Evolutionary conservation across 92 coral and sea anemone species (phyloP).

Genomic region (Pocillopora meandrina): DNA sequence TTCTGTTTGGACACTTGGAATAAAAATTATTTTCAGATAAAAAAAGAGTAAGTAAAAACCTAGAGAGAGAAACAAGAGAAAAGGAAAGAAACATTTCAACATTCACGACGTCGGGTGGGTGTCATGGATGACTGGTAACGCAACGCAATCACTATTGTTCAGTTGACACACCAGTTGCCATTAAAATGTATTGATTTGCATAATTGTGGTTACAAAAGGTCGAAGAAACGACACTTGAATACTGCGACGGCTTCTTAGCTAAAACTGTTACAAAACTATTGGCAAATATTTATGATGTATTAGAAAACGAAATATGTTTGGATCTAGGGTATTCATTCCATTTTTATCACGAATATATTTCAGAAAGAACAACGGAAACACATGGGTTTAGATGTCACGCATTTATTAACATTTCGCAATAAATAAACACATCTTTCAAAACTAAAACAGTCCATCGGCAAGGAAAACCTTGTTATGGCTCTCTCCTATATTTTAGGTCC

Average conservation of each 20-base stretch:
- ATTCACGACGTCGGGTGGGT: too few species aligned
- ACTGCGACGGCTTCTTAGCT: not conserved
- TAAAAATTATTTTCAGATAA: not conserved
- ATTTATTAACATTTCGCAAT: not conserved
- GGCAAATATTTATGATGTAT: too few species aligned
- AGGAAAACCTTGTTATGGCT: too few species aligned
- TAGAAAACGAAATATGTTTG: too few species aligned
- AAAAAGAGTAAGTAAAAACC: not conserved
- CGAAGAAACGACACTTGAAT: not conserved
- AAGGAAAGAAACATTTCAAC: too few species aligned
- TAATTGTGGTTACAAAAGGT: constrained; percentile 7
- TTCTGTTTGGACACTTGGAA: too few species aligned
- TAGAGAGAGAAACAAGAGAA: too few species aligned
- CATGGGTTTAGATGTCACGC: not conserved
- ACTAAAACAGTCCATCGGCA: not conserved
- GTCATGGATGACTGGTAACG: constrained; percentile 29
- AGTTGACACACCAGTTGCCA: not conserved
- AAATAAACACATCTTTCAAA: not conserved
- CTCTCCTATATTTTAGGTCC: too few species aligned
- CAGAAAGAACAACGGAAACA: not conserved
- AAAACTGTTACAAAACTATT: not conserved
- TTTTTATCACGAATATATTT: not conserved
- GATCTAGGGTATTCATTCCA: not conserved
- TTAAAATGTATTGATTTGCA: not conserved
- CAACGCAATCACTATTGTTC: not conserved